Evolutionary conservation across 2,797 vertebrate species (phyloP).

Genomic region (Clamator glandarius): DNA sequence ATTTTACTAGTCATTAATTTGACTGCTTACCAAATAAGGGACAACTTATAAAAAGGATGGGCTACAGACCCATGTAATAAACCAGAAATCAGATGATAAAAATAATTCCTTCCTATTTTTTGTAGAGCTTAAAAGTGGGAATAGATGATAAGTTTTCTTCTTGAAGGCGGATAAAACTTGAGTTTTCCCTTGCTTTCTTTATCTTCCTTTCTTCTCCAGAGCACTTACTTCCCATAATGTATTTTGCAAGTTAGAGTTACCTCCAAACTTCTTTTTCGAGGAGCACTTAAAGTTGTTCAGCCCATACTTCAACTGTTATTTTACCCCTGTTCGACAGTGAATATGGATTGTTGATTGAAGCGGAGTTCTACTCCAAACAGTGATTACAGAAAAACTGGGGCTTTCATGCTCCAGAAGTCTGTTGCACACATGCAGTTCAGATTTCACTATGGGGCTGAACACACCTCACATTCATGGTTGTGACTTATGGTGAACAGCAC

Average conservation of each 20-base stretch:
- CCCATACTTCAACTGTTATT: not conserved
- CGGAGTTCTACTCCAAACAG: not conserved
- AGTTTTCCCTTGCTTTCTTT: not conserved
- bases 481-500: not conserved
- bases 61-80: not conserved
- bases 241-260: not conserved
- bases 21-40: not conserved
- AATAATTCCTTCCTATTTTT: not conserved
- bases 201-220: not conserved
- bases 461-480: not conserved
- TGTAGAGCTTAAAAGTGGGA: not conserved
- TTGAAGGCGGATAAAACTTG: not conserved
- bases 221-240: not conserved
- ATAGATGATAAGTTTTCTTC: not conserved
- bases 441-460: not conserved
- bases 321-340: not conserved
- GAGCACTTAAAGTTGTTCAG: not conserved
- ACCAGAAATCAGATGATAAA: not conserved
- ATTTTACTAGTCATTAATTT: not conserved
- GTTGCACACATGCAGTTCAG: not conserved
- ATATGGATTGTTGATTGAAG: not conserved
- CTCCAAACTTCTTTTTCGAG: not conserved
- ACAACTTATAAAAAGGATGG: not conserved
- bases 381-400: not conserved
- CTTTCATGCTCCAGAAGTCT: not conserved